Evolutionary conservation across 35 echinoderm and acorn worm species (phyloP), one percentile per base, ranked within the genome.

Genomic region (Anneissia japonica): DNA sequence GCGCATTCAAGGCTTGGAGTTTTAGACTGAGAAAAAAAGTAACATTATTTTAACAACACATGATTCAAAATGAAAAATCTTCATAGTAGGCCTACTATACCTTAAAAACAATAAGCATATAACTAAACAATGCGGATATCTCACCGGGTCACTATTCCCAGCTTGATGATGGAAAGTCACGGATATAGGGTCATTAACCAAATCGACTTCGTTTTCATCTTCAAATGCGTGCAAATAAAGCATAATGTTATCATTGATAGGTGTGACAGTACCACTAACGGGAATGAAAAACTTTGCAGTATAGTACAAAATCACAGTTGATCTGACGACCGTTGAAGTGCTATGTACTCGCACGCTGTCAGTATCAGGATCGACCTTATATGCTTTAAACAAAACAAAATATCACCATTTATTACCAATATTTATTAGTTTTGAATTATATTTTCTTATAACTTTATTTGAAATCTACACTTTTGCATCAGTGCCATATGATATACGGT

Each of bases 281-380:
- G 83, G 75, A 79, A 76, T 89, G 84, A 97, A 97, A 85, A 97
- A 97, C 75, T 97, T 97, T 34, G 35, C 77, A 28, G 82, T 89
- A 45, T 86, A 93, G 37, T 93, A 93, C 0, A 89, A 81, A 4
- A 89, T 87, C 19, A 84, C 83, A 14, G 82, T 55, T 21, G 85
- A 84, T 1, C 51, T 64, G 21, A 64, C 51, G 21, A 64, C 51
- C 2, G 51, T 64, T 64, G 51, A 64, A 64, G 10, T 64, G 26
- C 51, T 64, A 3, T 64, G 1, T 16, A 23, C 21, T 2, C 26
- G 9, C 51, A 64, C 26, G 11, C 19, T 1, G 51, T 64, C 51
- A 64, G 51, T 64, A 64, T 64, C 40, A 64, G 10, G 1, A 2
- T 64, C 2, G 21, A 64, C 1, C 51, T 64, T 64, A 26, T 16